phyloP scores from a whole-genome alignment of 2,888 invertebrate genomes.

The Brachypalpus laphriformis region DNA sequence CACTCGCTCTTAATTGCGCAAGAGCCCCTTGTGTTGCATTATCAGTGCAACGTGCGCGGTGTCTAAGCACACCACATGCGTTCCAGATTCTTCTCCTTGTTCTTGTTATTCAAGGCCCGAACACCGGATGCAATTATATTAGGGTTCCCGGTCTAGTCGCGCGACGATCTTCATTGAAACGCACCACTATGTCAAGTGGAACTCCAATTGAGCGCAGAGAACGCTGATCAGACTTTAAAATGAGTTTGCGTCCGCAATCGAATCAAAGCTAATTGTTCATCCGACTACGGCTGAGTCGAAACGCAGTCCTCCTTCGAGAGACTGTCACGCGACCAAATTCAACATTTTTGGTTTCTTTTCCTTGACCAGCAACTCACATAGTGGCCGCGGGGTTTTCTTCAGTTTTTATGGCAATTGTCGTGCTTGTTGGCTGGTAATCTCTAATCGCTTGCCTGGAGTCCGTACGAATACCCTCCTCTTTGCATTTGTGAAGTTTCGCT shows the following conservation, averaged over 20 bases:
- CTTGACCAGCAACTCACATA: neutral
- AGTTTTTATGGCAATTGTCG: constrained; percentile 29
- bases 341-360: constrained; percentile 22
- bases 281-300: constrained; percentile 20
- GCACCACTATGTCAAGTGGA: constrained; percentile 60
- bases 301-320: constrained; percentile 22
- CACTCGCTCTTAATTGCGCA: constrained; percentile 68
- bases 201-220: constrained; percentile 60
- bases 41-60: constrained; percentile 58
- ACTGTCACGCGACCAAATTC: constrained; percentile 68
- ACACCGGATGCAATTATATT: constrained; percentile 67
- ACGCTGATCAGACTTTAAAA: constrained; percentile 67
- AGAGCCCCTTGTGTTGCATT: constrained; percentile 58
- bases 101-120: constrained; percentile 47
- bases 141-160: constrained; percentile 28
- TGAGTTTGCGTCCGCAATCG: constrained; percentile 68
- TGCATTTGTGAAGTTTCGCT: constrained; percentile 34
- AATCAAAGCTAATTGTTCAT: constrained; percentile 67
- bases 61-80: constrained; percentile 44
- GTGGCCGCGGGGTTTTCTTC: constrained; percentile 7
- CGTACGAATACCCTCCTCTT: constrained; percentile 20
- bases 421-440: constrained; percentile 43
- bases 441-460: constrained; percentile 51
- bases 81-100: constrained; percentile 51
- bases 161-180: constrained; percentile 39